These are phyloP conservation scores for Novumbra hubbsi DNA, from an alignment of 2,797 vertebrate species.

Conservation along the genomic window DNA sequence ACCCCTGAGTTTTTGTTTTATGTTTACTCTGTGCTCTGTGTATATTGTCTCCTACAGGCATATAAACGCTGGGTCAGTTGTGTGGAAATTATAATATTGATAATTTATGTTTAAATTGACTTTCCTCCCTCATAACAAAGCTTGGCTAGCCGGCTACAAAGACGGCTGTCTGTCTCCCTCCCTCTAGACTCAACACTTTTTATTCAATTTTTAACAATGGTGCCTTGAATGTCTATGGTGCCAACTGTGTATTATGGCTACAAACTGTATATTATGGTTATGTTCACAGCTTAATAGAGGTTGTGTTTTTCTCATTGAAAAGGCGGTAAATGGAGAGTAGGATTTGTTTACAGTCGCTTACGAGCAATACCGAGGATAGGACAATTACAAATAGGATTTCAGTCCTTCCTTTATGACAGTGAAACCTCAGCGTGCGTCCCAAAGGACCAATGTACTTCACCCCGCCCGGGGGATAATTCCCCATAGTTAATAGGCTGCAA, in stretches of 20 bases:
- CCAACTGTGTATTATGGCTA: neutral
- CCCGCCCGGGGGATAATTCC: neutral
- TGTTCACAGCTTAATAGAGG: neutral
- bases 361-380: neutral
- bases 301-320: neutral
- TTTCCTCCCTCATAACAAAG: neutral
- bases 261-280: neutral
- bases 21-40: no score
- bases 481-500: neutral
- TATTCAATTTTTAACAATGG: neutral
- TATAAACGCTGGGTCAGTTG: no score
- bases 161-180: neutral
- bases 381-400: neutral
- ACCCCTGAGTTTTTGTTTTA: no score
- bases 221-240: neutral
- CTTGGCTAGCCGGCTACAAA: neutral
- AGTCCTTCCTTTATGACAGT: slow-evolving; percentile 19
- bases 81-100: neutral
- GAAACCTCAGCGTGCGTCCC: slow-evolving; percentile 15
- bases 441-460: neutral
- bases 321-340: neutral
- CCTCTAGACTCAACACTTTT: neutral
- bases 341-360: neutral
- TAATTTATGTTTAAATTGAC: neutral
- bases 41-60: no score